Base-by-base conservation (phyloP, 1,140 invertebrate species). In the Dendroctonus valens region DNA sequence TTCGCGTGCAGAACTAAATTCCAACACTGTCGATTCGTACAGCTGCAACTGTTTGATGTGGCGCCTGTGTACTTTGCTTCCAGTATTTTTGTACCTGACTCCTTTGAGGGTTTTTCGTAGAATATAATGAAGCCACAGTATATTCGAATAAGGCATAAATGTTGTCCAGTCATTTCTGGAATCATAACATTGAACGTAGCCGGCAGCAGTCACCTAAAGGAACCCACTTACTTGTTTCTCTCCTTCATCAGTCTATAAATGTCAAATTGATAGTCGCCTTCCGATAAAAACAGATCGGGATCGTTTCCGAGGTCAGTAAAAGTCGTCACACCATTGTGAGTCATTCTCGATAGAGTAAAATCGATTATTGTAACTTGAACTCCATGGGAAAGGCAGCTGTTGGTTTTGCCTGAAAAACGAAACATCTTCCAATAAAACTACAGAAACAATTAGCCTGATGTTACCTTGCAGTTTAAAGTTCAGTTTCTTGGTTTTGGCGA, bases 221-320 rank as follows among this genome's bases (percentile, higher is more conserved):
- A 12, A 26, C 8, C 1, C 1, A 57, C 83, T 83, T 81, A 95
- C 92, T 81, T 77, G 68, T 89, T 86, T 69, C 83, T 81, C 52
- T 87, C 81, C 67, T 83, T 79, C 92, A 94, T 98, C 72, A 89
- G 80, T 69, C 94, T 83, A 78, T 98, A 98, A 59, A 98, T 88
- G 51, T 96, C 91, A 81, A 96, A 98, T 81, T 98, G 96, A 76
- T 94, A 94, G 79, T 97, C 94, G 4, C 93, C 94, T 46, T 83
- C 78, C 7, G 87, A 87, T 14, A 79, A 82, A 79, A 97, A 98
- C 26, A 98, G 80, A 15, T 86, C 87, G 5, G 89, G 86, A 81
- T 97, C 95, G 26, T 80, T 74, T 9, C 87, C 81, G 6, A 97
- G 80, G 79, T 97, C 90, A 77, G 89, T 89, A 76, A 86, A 97